These are phyloP conservation scores for Vanacampus margaritifer DNA, from an alignment of 2,113 vertebrate genomes.

Conservation along the genomic window DNA sequence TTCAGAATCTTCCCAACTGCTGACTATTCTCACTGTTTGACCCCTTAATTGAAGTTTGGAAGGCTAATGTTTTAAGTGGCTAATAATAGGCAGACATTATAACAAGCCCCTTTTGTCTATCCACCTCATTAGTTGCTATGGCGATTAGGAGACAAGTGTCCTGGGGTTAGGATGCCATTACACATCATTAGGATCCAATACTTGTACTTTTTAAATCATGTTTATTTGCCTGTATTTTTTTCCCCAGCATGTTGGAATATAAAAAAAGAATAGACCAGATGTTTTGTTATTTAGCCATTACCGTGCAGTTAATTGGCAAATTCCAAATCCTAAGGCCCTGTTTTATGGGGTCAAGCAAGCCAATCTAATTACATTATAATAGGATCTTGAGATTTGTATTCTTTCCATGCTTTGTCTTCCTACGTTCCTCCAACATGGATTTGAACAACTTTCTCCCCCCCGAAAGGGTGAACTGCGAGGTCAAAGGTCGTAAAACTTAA, in stretches of 20 bases:
- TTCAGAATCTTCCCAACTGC: not conserved
- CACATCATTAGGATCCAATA: constrained; percentile 59
- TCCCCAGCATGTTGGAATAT: too few species aligned
- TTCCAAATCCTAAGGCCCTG: constrained; percentile 22
- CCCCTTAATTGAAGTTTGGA: constrained; percentile 53
- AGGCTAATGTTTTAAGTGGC: constrained; percentile 56
- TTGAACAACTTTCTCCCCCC: constrained; percentile 34
- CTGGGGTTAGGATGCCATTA: constrained; percentile 55
- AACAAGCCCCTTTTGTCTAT: constrained; percentile 62
- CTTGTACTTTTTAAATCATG: not conserved
- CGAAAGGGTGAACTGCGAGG: constrained; percentile 27
- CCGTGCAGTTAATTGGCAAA: constrained; percentile 38
- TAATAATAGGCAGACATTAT: constrained; percentile 55
- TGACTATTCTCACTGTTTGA: constrained; percentile 2
- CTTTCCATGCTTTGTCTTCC: not conserved
- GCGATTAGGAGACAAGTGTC: constrained; percentile 56
- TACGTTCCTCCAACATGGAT: constrained; percentile 9
- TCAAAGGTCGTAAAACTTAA: constrained; percentile 24
- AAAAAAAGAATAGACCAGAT: not conserved
- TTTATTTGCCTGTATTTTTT: not conserved
- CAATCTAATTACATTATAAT: constrained; percentile 46
- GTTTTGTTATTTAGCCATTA: constrained; percentile 44
- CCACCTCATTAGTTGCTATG: constrained; percentile 65
- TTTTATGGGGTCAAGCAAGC: constrained; percentile 43
- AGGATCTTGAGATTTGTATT: constrained; percentile 12